phyloP scores from a whole-genome alignment of 1,140 invertebrate species.

The Micrasema minimum region DNA sequence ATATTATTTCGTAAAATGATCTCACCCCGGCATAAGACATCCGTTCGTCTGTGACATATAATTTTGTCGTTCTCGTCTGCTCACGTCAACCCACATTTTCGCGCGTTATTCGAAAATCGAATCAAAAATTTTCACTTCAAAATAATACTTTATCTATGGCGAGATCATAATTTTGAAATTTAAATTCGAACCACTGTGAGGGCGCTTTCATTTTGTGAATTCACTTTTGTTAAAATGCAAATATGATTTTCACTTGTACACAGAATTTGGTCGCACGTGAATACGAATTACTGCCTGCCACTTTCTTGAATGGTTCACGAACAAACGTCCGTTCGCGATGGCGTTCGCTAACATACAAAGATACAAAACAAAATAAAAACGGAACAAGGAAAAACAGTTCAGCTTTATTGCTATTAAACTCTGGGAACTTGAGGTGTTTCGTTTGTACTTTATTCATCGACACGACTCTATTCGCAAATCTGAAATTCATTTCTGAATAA shows the following conservation, averaged over 20 bases:
- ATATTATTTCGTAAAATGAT: no score
- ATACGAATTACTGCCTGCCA: neutral
- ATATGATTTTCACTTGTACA: constrained; percentile 14
- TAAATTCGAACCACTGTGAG: constrained; percentile 6
- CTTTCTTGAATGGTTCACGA: neutral
- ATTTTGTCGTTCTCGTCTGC: constrained; percentile 51
- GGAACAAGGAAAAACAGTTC: no score
- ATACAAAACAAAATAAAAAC: constrained; percentile 1
- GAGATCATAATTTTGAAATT: constrained; percentile 25
- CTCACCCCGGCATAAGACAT: constrained; percentile 51
- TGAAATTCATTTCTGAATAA: no score
- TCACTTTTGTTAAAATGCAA: constrained; percentile 33
- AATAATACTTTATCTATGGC: constrained; percentile 23
- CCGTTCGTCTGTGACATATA: constrained; percentile 50
- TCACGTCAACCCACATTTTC: constrained; percentile 53
- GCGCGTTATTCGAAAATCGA: constrained; percentile 27
- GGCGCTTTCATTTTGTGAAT: constrained; percentile 2
- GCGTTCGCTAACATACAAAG: constrained; percentile 28
- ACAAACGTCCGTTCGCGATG: constrained; percentile 16
- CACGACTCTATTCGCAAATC: no score
- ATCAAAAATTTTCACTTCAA: constrained; percentile 5
- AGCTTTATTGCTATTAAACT: no score
- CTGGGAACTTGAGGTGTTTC: no score
- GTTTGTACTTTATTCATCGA: neutral
- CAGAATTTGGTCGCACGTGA: neutral